Conservation (phyloP, 2,888 invertebrate species). For the Hirtodrosophila confusa region DNA sequence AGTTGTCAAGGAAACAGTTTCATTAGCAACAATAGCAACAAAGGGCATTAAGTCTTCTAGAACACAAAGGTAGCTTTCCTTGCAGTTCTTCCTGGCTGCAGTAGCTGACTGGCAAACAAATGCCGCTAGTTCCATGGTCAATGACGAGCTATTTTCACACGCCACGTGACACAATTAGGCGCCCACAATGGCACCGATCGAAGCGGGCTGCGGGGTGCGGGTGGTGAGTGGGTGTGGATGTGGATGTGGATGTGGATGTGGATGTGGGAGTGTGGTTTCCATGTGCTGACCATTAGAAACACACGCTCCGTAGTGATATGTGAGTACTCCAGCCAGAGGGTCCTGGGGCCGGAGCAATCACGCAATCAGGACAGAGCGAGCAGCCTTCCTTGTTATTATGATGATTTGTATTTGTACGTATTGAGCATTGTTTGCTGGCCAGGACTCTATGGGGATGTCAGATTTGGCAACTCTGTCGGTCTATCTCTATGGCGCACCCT, state of each 20-base stretch:
- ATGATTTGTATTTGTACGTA: constrained; percentile 51
- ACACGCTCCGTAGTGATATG: constrained; percentile 17
- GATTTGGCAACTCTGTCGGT: constrained; percentile 29
- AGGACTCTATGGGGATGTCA: constrained; percentile 19
- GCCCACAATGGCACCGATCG: constrained; percentile 31
- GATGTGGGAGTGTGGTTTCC: background rate
- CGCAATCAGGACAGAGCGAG: constrained; percentile 28
- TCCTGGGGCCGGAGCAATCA: constrained; percentile 8
- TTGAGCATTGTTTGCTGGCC: constrained; percentile 34
- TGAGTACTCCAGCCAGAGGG: background rate
- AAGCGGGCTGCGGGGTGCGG: background rate
- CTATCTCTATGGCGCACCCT: constrained; percentile 16
- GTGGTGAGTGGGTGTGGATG: too few relatives aligned
- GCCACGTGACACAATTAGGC: constrained; percentile 69
- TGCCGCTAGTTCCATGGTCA: constrained; percentile 34
- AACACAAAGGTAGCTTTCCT: constrained; percentile 21
- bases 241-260: background rate
- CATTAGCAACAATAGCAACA: too few relatives aligned
- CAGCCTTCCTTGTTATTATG: constrained; percentile 48
- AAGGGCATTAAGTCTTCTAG: too few relatives aligned
- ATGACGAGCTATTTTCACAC: constrained; percentile 60
- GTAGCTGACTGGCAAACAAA: constrained; percentile 15
- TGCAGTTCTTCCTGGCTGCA: background rate
- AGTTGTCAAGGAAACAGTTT: too few relatives aligned
- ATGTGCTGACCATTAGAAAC: constrained; percentile 30